Percentiles rank a stretch among this genome's conserved stretches.
These are phyloP conservation scores for Jaculus jaculus DNA, from an alignment of 2,113 vertebrate species.

Conservation along the genomic window DNA sequence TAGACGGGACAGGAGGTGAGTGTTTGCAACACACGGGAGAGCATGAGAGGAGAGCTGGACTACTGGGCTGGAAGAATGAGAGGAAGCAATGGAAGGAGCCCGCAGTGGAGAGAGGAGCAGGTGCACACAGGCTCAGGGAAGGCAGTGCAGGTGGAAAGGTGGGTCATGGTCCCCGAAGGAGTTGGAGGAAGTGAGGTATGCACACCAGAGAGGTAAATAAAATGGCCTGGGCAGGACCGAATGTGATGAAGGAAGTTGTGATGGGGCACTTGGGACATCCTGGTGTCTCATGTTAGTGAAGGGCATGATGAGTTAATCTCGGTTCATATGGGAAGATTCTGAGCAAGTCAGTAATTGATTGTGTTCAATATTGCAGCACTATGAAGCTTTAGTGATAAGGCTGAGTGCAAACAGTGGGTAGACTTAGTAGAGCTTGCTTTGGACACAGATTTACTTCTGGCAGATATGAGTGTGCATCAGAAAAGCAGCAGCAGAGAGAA, in stretches of 20 bases:
- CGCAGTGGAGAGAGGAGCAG: neutral
- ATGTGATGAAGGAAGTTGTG: neutral
- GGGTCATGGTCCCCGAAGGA: neutral
- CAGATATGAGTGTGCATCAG: neutral
- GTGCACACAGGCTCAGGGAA: neutral
- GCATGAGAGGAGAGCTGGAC: no score
- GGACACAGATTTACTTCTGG: neutral
- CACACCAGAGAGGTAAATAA: rapidly evolving
- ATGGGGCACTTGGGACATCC: no score
- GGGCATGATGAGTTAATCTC: neutral
- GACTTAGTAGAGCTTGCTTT: neutral
- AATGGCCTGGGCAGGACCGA: rapidly evolving
- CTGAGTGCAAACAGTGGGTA: neutral
- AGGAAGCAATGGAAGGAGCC: rapidly evolving
- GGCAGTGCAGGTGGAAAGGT: rapidly evolving
- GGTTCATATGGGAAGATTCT: neutral
- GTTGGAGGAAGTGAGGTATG: neutral
- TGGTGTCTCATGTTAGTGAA: neutral
- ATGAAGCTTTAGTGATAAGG: neutral
- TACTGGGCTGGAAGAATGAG: neutral
- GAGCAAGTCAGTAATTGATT: neutral
- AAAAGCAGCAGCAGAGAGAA: no score
- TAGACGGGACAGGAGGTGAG: no score
- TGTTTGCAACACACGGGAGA: neutral
- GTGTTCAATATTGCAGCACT: neutral